Base-by-base conservation (phyloP, 2,888 invertebrate species). In the Ditula angustiorana region DNA sequence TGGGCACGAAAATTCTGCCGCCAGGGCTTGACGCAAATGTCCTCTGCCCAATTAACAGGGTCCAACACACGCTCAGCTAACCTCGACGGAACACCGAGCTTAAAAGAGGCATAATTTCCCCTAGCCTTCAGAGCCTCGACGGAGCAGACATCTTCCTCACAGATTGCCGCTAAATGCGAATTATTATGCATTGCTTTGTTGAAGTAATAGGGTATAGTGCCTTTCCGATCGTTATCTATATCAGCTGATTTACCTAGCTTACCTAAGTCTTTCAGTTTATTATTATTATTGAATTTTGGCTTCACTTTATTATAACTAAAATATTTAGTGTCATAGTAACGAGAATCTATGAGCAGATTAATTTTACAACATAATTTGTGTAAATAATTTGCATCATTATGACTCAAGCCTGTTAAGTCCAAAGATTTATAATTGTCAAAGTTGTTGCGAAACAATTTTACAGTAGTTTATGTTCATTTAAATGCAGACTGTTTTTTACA, bases 401-500 rank as follows among this genome's bases (percentile, higher is more conserved):
- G 16, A 41, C 10, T 8, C 16, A 55, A 16, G 1, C 41, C 55
- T 2, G 7, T 16, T 10, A 55, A 4, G 19, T 55, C 55, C 1
- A 55, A 10, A 41, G 26, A 37, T 26, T 24, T 26, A 55, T 16
- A 55, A 5, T 46, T 46, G 21, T 23, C 24, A 10, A 41, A 41
- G 5, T 41, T 55, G 1, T 55, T 55, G 26, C 41, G 41, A 24
- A 55, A 16, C 10, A 55, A 24, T 41, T 55, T 41, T 11, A 55
- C 10, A 19, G 41, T 26, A 55, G 19, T 5, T 16, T 41, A 16
- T 55, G 26, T 41, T 41, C 41, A 26, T 55, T 55, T 10, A 41
- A 16, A 11, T 55, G 55, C 5, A 23, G 2, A 41, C 55, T 26
- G 1, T 10, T 37, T 41, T 41, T 37, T 26, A 55, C 26, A 26